phyloP scores from a whole-genome alignment of 2,888 invertebrate genomes.

The Tetragonisca angustula region DNA sequence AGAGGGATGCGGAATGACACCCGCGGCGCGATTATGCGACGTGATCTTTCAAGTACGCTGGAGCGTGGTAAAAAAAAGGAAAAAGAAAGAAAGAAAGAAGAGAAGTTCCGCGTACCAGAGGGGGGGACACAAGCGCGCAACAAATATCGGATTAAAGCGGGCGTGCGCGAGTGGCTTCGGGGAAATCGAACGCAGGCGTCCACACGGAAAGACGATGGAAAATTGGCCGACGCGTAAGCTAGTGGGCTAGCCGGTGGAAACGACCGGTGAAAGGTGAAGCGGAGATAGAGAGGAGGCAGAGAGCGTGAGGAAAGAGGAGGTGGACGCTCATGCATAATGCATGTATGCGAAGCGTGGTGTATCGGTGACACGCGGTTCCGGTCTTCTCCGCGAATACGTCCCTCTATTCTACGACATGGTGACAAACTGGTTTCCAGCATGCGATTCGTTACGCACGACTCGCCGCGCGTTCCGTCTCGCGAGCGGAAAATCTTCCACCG shows the following conservation, averaged over 20 bases:
- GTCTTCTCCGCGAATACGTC: conserved; percentile 52
- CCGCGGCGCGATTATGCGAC: conserved; percentile 75
- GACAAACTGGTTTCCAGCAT: conserved; percentile 75
- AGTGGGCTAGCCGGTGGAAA: neutral
- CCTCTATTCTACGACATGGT: conserved; percentile 46
- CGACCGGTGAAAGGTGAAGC: neutral
- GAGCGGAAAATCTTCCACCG: conserved; percentile 31
- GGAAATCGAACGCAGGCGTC: conserved; percentile 3
- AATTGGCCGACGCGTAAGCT: conserved; percentile 18
- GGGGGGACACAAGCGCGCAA: neutral
- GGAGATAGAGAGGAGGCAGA: neutral
- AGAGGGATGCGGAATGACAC: conserved; percentile 74
- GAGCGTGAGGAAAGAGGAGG: neutral
- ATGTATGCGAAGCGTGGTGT: conserved; percentile 61
- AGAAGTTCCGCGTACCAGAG: conserved; percentile 15
- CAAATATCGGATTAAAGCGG: conserved; percentile 52
- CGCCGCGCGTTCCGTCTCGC: conserved; percentile 41
- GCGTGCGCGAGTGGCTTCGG: neutral
- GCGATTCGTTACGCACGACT: conserved; percentile 66
- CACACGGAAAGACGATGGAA: conserved; percentile 30
- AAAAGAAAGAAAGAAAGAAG: neutral
- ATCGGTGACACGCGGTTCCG: conserved; percentile 77
- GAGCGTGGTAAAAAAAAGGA: conserved; percentile 54
- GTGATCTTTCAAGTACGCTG: conserved; percentile 63
- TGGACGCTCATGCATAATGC: conserved; percentile 58